A percentile compares a stretch with the other conserved stretches of the same genome.
These are phyloP conservation scores for Felis catus DNA, from an alignment of 2,113 vertebrate genomes.

Conservation along the genomic window F.catus_Fca126_mat1.0 CM031415.1:130420501-130421000, in stretches of 20 bases:
- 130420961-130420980: not conserved
- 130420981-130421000: not conserved
- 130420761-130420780: constrained; percentile 44
- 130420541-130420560: constrained; percentile 18
- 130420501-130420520: not conserved
- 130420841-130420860: not conserved
- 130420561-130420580: not conserved
- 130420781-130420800: constrained; percentile 29
- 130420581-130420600: constrained; percentile 20
- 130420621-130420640: not conserved
- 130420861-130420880: not conserved
- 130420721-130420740: constrained; percentile 12
- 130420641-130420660: not conserved
- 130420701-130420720: constrained; percentile 21
- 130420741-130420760: not conserved
- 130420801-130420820: not conserved
- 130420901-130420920: constrained; percentile 24
- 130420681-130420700: constrained; percentile 41
- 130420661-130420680: constrained; percentile 2
- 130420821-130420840: not conserved
- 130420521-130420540: not conserved
- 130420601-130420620: not conserved
- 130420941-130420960: not conserved
- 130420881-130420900: not conserved
- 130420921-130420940: not conserved